Conservation (phyloP, 2,888 invertebrate species). For the Callyntrura sp. region DNA sequence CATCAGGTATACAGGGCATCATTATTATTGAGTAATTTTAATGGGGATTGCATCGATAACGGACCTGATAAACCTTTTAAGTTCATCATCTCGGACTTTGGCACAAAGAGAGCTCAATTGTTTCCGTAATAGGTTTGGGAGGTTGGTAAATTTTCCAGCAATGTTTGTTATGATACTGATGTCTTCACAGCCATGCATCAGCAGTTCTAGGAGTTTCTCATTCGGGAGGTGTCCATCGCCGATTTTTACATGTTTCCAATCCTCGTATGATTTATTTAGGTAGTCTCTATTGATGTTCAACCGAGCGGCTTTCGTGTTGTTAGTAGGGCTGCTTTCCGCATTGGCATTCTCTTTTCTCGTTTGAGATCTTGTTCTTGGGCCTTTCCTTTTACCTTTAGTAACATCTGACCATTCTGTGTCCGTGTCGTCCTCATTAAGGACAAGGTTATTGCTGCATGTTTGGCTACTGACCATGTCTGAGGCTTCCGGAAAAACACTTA, state of each 20-base stretch:
- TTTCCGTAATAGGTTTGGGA: too few relatives aligned
- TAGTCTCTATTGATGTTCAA: not conserved
- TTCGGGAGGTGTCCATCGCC: slow-evolving; percentile 20
- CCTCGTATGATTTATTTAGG: not conserved
- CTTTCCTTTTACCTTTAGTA: not conserved
- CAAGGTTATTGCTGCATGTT: not conserved
- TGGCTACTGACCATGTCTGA: not conserved
- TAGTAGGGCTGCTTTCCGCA: not conserved
- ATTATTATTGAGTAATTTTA: too few relatives aligned
- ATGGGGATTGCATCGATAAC: too few relatives aligned
- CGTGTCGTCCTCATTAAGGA: not conserved
- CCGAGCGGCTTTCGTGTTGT: not conserved
- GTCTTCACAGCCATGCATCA: not conserved
- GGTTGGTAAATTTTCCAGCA: too few relatives aligned
- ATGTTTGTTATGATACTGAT: too few relatives aligned
- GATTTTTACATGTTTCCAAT: slow-evolving; percentile 4
- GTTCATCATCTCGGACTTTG: too few relatives aligned
- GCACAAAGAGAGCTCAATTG: too few relatives aligned
- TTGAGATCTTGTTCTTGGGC: not conserved
- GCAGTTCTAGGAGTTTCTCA: not conserved
- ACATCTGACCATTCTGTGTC: not conserved
- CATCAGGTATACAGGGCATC: too few relatives aligned
- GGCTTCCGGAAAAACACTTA: not conserved
- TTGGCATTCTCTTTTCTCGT: not conserved
- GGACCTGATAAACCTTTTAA: too few relatives aligned